Percentiles rank a stretch among this genome's conserved stretches.
Conservation (phyloP, 2,888 invertebrate species). For the Drosophila kanekoi region DNA sequence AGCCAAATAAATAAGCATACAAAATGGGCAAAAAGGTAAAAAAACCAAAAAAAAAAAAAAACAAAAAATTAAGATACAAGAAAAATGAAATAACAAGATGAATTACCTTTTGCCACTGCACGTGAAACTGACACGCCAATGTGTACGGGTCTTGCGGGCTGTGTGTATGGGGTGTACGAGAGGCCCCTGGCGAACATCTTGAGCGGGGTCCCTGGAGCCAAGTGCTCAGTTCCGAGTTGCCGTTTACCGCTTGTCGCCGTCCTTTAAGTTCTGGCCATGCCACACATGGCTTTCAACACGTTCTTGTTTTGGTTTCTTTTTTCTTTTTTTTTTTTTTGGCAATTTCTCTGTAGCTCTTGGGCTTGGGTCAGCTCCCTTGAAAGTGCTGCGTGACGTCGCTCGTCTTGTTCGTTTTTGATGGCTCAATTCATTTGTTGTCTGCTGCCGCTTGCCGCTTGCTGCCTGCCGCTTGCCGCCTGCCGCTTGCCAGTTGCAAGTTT, state of each 20-base stretch:
- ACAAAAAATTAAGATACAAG: slow-evolving; percentile 12
- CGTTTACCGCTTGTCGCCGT: slow-evolving; percentile 30
- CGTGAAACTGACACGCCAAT: slow-evolving; percentile 81
- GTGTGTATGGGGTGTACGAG: slow-evolving; percentile 15
- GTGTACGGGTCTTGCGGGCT: slow-evolving; percentile 17
- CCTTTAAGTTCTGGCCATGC: slow-evolving; percentile 55
- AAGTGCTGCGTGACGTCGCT: slow-evolving; percentile 69
- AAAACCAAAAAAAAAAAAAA: slow-evolving; percentile 11
- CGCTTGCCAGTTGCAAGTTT: slow-evolving; percentile 13
- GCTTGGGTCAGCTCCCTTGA: slow-evolving; percentile 37
- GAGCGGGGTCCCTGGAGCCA: slow-evolving; percentile 5
- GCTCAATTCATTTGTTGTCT: slow-evolving; percentile 72
- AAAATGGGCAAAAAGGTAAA: slow-evolving; percentile 36
- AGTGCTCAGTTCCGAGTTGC: background rate
- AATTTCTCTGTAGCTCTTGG: slow-evolving; percentile 51
- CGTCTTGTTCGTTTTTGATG: slow-evolving; percentile 54
- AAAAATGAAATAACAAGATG: slow-evolving; percentile 72
- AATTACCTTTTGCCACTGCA: slow-evolving; percentile 82
- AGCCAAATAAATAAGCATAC: slow-evolving; percentile 50
- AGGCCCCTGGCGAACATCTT: slow-evolving; percentile 27
- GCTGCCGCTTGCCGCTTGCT: slow-evolving; percentile 30
- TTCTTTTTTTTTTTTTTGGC: slow-evolving; percentile 46
- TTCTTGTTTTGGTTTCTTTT: slow-evolving; percentile 46
- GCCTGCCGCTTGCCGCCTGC: slow-evolving; percentile 6
- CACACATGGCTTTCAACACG: slow-evolving; percentile 78